phyloP scores from a whole-genome alignment of 2,797 vertebrate species.

The Microctenopoma steveboyesi region DNA sequence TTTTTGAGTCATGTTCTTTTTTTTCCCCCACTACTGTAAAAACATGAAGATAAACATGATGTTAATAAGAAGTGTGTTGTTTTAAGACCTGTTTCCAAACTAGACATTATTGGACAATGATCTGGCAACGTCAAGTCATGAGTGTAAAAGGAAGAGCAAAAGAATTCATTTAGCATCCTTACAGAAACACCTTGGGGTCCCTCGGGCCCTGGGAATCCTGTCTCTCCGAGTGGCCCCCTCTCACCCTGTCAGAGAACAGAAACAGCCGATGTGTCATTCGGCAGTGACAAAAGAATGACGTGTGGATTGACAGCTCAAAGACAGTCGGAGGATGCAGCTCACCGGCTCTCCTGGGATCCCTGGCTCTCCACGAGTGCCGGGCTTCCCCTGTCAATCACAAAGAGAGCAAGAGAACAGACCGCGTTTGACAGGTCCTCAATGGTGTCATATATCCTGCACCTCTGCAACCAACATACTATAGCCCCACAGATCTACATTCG shows the following conservation, averaged over 20 bases:
- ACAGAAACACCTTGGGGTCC: conserved; percentile 92
- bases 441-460: conserved; percentile 60
- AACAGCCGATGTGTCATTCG: conserved; percentile 65
- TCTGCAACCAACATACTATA: conserved; percentile 31
- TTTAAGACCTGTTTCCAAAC: conserved; percentile 4
- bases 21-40: not conserved
- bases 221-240: conserved; percentile 94
- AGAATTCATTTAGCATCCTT: conserved; percentile 73
- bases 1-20: conserved; percentile 51
- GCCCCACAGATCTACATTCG: conserved; percentile 7
- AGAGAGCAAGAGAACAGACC: conserved; percentile 56
- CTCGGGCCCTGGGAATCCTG: conserved; percentile 95
- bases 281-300: conserved; percentile 72
- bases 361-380: conserved; percentile 87
- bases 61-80: not conserved
- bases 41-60: conserved; percentile 6
- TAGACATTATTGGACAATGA: conserved; percentile 24
- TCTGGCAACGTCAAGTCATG: conserved; percentile 28
- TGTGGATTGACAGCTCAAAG: conserved; percentile 81
- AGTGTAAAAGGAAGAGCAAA: conserved; percentile 43
- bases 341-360: conserved; percentile 95
- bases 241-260: conserved; percentile 87
- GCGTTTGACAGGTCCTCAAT: conserved; percentile 70
- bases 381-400: conserved; percentile 89
- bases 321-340: conserved; percentile 81